These are phyloP conservation scores for Tragelaphus eurycerus DNA, from an alignment of 2,797 vertebrate genomes.

Conservation along the genomic window DNA sequence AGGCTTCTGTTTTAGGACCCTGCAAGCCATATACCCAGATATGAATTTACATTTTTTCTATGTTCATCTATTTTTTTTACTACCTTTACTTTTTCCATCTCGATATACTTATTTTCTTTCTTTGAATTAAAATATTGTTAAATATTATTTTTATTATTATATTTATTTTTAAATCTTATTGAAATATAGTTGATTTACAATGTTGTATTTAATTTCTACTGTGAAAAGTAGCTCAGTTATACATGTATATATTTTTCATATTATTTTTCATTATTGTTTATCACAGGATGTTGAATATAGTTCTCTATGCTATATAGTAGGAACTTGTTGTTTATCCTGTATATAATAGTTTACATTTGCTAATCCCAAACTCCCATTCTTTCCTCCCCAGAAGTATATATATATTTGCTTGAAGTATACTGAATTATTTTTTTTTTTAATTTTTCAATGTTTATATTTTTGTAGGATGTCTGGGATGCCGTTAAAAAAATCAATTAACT, in stretches of 20 bases:
- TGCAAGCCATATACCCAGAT: not conserved
- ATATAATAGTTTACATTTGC: not conserved
- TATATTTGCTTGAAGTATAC: not conserved
- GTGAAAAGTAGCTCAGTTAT: not conserved
- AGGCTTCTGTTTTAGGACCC: not conserved
- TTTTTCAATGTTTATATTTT: not conserved
- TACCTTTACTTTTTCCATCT: not conserved
- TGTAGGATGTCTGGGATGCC: not conserved
- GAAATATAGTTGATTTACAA: not conserved
- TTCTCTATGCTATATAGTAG: not conserved
- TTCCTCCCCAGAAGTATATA: not conserved
- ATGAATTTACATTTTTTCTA: not conserved
- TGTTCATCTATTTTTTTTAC: not conserved
- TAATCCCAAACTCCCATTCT: not conserved
- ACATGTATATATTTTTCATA: not conserved
- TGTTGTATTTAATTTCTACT: not conserved
- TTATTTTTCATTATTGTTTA: not conserved
- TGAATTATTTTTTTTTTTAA: not conserved
- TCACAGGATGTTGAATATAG: not conserved
- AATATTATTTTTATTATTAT: not conserved
- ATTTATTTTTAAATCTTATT: not conserved
- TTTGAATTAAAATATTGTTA: not conserved
- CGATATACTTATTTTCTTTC: not conserved
- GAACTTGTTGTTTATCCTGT: not conserved
- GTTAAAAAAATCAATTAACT: not conserved